Conservation (phyloP, 2,888 invertebrate genomes). For the Pyrrhosoma nymphula region DNA sequence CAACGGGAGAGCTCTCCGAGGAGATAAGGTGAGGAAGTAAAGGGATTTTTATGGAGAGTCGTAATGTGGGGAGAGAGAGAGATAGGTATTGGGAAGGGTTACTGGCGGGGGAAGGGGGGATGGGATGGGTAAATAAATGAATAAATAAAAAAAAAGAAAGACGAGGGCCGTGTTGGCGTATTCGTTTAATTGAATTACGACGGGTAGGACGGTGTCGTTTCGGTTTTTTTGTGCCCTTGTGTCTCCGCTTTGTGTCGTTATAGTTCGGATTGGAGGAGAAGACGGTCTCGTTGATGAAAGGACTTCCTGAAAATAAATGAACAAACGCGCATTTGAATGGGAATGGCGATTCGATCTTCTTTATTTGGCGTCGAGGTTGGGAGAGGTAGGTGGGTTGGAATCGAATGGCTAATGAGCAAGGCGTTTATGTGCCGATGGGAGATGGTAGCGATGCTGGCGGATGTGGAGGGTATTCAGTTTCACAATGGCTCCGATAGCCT, state of each 20-base stretch:
- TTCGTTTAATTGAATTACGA: constrained; percentile 28
- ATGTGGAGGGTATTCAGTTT: neutral
- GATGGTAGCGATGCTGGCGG: neutral
- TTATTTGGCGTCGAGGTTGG: neutral
- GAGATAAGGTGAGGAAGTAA: neutral
- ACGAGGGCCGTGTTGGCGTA: neutral
- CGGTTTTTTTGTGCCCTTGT: neutral
- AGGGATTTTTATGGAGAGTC: constrained; percentile 1
- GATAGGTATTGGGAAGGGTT: neutral
- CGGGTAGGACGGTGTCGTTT: neutral
- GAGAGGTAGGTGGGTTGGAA: neutral
- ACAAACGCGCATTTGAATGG: neutral
- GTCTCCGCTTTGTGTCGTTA: constrained; percentile 33
- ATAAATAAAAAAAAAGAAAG: neutral
- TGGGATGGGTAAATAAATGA: neutral
- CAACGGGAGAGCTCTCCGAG: too few species aligned
- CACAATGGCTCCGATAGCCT: neutral
- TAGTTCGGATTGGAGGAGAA: neutral
- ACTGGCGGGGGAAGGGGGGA: neutral
- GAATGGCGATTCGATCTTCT: neutral
- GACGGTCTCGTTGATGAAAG: constrained; percentile 23
- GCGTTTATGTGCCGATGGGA: constrained; percentile 8
- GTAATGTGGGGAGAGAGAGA: neutral
- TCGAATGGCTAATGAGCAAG: constrained; percentile 20
- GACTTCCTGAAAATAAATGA: constrained; percentile 22